Percentiles rank a stretch among this genome's conserved stretches.
Conservation (phyloP, 1,140 invertebrate species). For the Eriosoma lanigerum region DNA sequence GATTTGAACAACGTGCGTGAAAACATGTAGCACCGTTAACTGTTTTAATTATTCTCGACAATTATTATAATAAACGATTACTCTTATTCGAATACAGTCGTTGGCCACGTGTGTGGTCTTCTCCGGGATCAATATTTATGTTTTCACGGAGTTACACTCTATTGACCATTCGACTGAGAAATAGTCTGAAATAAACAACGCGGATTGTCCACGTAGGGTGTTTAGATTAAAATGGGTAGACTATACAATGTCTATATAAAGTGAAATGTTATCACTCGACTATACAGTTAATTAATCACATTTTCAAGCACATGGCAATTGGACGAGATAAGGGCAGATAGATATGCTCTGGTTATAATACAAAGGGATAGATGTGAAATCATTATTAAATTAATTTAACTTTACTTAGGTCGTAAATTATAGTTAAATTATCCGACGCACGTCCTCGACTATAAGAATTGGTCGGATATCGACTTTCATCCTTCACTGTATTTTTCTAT, state of each 20-base stretch:
- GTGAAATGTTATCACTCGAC: neutral
- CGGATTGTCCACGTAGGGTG: too few species aligned
- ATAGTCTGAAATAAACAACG: neutral
- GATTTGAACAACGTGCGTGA: neutral
- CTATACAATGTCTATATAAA: neutral
- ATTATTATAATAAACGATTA: slow-evolving; percentile 12
- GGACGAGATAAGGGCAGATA: neutral
- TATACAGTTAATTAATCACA: neutral
- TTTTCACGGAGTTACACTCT: neutral
- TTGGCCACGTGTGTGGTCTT: neutral
- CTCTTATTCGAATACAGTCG: neutral
- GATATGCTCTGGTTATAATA: neutral
- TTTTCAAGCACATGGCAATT: neutral
- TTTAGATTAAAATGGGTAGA: neutral
- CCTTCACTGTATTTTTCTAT: neutral
- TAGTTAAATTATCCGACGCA: neutral
- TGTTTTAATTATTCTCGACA: slow-evolving; percentile 16
- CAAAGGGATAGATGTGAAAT: neutral
- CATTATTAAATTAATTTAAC: neutral
- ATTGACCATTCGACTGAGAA: neutral
- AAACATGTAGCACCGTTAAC: slow-evolving; percentile 9
- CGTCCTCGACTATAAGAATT: neutral
- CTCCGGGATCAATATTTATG: slow-evolving; percentile 1
- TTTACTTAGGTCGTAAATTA: too few species aligned
- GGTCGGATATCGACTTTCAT: neutral